phyloP scores from a whole-genome alignment of 1,140 invertebrate species.

The Trypoxylus dichotomus region DNA sequence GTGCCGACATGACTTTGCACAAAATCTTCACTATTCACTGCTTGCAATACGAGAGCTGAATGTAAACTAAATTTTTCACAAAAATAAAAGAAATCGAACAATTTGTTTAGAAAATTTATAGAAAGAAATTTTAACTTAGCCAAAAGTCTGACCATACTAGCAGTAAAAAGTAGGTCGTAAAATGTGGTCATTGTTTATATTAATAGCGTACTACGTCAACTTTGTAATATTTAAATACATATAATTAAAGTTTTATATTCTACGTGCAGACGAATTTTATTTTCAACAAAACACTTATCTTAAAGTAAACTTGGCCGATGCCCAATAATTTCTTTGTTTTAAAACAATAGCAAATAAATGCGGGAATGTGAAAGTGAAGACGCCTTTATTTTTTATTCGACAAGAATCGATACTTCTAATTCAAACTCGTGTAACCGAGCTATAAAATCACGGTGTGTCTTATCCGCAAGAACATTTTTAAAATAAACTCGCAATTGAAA shows the following conservation, averaged over 20 bases:
- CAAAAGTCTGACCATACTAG: no score
- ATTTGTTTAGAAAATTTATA: no score
- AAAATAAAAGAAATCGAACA: no score
- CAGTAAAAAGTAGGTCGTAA: no score
- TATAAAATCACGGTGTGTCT: not conserved
- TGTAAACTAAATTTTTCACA: no score
- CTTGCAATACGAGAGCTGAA: no score
- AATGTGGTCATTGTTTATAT: no score
- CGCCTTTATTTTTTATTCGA: not conserved
- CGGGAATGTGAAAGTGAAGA: not conserved
- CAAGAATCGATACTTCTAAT: conserved; percentile 11
- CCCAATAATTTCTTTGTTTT: not conserved
- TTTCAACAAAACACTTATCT: not conserved
- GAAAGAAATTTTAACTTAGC: no score
- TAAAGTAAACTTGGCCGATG: conserved; percentile 2
- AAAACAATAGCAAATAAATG: not conserved
- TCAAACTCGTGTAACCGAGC: conserved; percentile 20
- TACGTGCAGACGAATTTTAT: not conserved
- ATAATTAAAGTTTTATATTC: not conserved
- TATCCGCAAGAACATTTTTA: conserved; percentile 3
- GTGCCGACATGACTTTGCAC: no score
- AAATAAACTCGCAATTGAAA: conserved; percentile 4
- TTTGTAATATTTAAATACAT: no score
- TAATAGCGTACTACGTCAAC: no score
- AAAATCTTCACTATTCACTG: no score